Conservation (phyloP, 2,888 invertebrate genomes). For the Dysmachus trigonus region DNA sequence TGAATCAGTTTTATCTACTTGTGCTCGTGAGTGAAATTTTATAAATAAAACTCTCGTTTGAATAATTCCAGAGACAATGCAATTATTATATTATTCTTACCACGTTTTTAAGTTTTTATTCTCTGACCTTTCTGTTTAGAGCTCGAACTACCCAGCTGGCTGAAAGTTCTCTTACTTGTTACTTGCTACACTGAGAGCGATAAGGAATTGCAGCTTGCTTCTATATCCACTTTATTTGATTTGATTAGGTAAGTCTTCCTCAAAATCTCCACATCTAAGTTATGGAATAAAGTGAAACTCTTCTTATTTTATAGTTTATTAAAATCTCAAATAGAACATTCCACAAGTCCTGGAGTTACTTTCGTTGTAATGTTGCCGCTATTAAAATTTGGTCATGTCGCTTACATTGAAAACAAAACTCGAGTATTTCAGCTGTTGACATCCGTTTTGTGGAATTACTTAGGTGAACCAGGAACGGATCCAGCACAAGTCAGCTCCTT, state of each 20-base stretch:
- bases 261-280: background rate
- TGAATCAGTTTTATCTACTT: no score
- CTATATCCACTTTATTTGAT: constrained; percentile 78
- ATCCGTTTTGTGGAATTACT: constrained; percentile 76
- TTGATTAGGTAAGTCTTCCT: constrained; percentile 66
- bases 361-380: constrained; percentile 77
- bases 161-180: constrained; percentile 74
- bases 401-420: constrained; percentile 74
- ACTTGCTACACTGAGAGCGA: constrained; percentile 73
- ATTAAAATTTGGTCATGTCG: constrained; percentile 72
- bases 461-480: constrained; percentile 65
- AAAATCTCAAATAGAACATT: constrained; percentile 64
- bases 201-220: constrained; percentile 71
- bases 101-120: background rate
- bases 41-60: no score
- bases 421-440: constrained; percentile 74
- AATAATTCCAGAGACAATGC: no score
- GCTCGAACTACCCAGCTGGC: constrained; percentile 72
- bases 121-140: constrained; percentile 52
- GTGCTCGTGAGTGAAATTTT: no score
- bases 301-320: constrained; percentile 55
- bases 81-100: no score
- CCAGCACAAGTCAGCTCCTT: constrained; percentile 68
- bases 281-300: background rate
- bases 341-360: constrained; percentile 67